Evolutionary conservation across 2,797 vertebrate species (phyloP).

Genomic region (Glossophaga mutica): DNA sequence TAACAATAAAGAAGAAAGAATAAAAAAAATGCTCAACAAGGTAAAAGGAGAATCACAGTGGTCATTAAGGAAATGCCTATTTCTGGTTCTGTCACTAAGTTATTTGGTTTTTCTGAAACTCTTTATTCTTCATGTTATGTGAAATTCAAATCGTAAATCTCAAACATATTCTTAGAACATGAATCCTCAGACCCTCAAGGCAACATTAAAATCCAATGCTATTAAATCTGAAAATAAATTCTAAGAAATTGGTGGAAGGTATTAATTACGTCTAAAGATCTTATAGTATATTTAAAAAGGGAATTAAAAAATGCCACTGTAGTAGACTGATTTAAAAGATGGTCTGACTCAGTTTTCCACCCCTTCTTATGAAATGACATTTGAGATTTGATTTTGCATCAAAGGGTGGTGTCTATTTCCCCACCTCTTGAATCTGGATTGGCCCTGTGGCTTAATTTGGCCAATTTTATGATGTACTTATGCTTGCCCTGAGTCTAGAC

Average conservation of each 20-base stretch:
- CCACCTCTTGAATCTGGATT: neutral
- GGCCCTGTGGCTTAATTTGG: neutral
- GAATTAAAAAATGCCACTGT: neutral
- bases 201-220: neutral
- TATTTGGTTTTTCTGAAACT: conserved; percentile 17
- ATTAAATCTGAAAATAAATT: neutral
- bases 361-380: neutral
- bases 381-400: neutral
- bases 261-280: conserved; percentile 23
- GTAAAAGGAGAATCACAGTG: neutral
- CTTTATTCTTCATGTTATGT: neutral
- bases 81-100: neutral
- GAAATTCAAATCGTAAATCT: neutral
- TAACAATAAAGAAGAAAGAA: neutral
- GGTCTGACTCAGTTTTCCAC: neutral
- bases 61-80: neutral
- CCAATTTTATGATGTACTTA: neutral
- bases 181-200: neutral
- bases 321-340: neutral
- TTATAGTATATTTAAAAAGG: neutral
- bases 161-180: neutral
- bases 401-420: neutral
- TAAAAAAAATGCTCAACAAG: neutral
- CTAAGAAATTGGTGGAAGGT: neutral
- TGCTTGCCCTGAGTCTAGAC: neutral